phyloP scores from a whole-genome alignment of 2,113 vertebrate genomes.

The Etheostoma cragini region DNA sequence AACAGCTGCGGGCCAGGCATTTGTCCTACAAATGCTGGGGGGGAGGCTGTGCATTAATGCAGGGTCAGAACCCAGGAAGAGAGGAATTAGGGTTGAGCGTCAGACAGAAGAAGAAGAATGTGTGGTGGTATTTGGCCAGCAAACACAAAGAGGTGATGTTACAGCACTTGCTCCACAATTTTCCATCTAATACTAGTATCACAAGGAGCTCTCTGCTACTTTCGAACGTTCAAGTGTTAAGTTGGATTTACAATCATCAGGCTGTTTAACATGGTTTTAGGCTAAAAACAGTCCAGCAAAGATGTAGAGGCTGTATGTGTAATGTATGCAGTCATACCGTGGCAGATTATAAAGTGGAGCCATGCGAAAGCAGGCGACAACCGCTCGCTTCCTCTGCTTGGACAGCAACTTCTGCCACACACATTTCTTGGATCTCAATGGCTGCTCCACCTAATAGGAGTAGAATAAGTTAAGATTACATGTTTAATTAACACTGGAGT shows the following conservation, averaged over 20 bases:
- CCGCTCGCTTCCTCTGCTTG: conserved; percentile 97
- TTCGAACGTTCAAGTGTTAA: neutral
- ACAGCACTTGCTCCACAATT: conserved; percentile 3
- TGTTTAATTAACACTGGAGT: conserved; percentile 4
- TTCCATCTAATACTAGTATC: conserved; percentile 2
- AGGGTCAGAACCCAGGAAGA: conserved; percentile 54
- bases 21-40: conserved; percentile 65
- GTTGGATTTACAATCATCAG: neutral
- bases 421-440: conserved; percentile 96
- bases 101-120: conserved; percentile 19
- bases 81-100: conserved; percentile 36
- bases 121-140: neutral
- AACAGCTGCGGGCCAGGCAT: conserved; percentile 73
- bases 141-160: conserved; percentile 21
- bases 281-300: neutral
- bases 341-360: conserved; percentile 97
- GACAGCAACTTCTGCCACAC: conserved; percentile 98
- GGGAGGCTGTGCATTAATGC: conserved; percentile 64
- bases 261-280: neutral
- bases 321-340: conserved; percentile 83
- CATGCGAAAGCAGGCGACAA: conserved; percentile 99
- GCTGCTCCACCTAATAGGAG: conserved; percentile 92
- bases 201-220: neutral
- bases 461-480: neutral
- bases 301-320: neutral